Evolutionary conservation across 2,888 invertebrate genomes (phyloP), one percentile per base, ranked within the genome.

Genomic region (Apamea monoglypha): DNA sequence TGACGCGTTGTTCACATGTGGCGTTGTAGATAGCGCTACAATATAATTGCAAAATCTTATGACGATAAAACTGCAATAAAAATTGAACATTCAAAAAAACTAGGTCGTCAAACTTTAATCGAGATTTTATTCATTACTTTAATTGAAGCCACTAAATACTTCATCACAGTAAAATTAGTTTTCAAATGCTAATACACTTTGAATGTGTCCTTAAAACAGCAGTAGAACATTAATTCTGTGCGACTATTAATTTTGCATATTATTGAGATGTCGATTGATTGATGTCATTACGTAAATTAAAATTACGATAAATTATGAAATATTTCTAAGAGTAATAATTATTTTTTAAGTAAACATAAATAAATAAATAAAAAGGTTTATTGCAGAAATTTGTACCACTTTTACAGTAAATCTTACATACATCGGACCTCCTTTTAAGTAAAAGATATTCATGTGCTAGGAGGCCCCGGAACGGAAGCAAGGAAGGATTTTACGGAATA

Each of bases 111-210:
- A 29, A 14, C 40, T 44, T 32, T n/a, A 63, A 63, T 63, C 61
- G 74, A 44, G 12, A 63, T n/a, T 32, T 12, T 25, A 40, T 2
- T 81, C 25, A 63, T 56, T 25, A 63, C 1, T 50, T 50, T 59
- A 53, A 78, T 83, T 56, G 53, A 16, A 59, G 32, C 29, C 29
- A 53, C 1, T 66, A 56, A 74, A 76, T 77, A 67, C 4, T 25
- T 29, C 14, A 56, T 7, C 40, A 40, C 1, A 71, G 18, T 59
- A 36, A 3, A 71, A 72, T 32, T 0, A 29, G 32, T n/a, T 56
- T 63, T 50, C 12, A 64, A 81, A 73, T 74, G 18, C 10, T 70
- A 70, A 77, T 71, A 32, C 61, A 61, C 50, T 44, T 85, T 80
- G 1, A 63, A 69, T 47, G 10, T 36, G 12, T 12, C 69, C 64